Base-by-base conservation (phyloP, 30 jellyfish, hydroid and myxozoan genomes). In the Nemopilema nomurai region DNA sequence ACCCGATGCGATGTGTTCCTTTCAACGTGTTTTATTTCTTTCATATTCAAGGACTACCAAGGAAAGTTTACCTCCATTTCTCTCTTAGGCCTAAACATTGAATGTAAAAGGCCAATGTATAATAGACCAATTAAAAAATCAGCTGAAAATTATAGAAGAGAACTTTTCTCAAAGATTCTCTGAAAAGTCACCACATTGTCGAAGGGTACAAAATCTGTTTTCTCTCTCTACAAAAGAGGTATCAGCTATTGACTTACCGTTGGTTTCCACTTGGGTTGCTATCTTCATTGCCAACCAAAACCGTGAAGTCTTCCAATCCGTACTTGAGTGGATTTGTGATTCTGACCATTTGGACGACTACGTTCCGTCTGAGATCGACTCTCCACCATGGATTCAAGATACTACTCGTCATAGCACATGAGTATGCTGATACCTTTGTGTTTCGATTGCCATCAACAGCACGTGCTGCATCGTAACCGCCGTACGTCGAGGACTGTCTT, bases 391-490 rank as follows among this genome's bases (percentile, higher is more conserved):
- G 76, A 9, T n/a, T 8, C 30, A 23, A 9, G 19, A 19, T 20
- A 0, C 4, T 1, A 23, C 27, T 0, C 20, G 76, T 67, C 19
- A 16, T 18, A 23, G 76, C 17, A 31, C 76, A 67, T 20, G 76
- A 67, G 0, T 21, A 8, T 0, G 20, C 20, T 6, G 0, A 0
- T 32, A 21, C 30, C 20, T 18, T 18, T 22, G 76, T 0, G 33
- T 67, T 31, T 8, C 76, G 28, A 32, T 67, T 67, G 21, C 76
- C 76, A 67, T 67, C 76, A 67, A 67, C 76, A 18, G 76, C 76
- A 8, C 76, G 52, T 67, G 30, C 52, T 13, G 50, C 17, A 0
- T 67, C 33, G 30, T 31, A 28, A 4, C 50, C 50, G 7, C 33
- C 8, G 0, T 1, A 18, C 23, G 51, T 22, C 23, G 76, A 0